Conservation (phyloP, 2,113 vertebrate genomes). For the Phaethon lepturus region DNA sequence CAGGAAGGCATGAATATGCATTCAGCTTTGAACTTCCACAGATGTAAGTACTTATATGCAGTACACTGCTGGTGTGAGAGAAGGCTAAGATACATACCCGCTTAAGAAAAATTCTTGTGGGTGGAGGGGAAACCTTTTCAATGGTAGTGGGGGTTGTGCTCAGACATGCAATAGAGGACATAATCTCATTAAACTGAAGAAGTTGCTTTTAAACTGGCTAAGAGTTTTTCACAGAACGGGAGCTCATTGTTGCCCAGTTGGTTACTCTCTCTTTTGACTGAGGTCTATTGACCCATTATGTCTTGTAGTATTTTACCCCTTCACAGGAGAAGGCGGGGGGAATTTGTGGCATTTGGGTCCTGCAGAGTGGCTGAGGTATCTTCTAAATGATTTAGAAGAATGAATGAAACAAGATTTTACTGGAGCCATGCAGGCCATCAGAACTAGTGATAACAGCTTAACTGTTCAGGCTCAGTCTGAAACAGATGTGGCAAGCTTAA, state of each 20-base stretch:
- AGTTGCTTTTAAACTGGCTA: constrained; percentile 63
- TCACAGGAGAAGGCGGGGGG: neutral
- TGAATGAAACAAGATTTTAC: neutral
- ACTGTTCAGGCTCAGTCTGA: neutral
- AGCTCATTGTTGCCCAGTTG: neutral
- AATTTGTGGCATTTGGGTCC: neutral
- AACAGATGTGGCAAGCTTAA: neutral
- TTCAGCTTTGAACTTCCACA: constrained; percentile 99
- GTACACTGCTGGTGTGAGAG: constrained; percentile 1
- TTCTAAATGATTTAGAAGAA: neutral
- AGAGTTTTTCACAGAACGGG: constrained; percentile 45
- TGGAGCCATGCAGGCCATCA: neutral
- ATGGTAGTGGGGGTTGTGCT: constrained; percentile 29
- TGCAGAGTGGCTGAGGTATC: neutral
- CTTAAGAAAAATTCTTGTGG: neutral
- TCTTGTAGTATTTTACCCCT: neutral
- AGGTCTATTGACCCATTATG: neutral
- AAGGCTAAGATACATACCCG: neutral
- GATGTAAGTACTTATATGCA: constrained; percentile 84
- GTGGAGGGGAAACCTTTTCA: constrained; percentile 70
- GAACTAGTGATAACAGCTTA: neutral
- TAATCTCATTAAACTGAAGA: constrained; percentile 46
- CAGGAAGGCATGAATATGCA: constrained; percentile 97
- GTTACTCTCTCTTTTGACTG: neutral
- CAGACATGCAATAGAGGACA: constrained; percentile 48